A percentile compares a stretch with the other conserved stretches of the same genome.
phyloP scores from a whole-genome alignment of 2,113 vertebrate species.

The Phasianus colchicus region DNA sequence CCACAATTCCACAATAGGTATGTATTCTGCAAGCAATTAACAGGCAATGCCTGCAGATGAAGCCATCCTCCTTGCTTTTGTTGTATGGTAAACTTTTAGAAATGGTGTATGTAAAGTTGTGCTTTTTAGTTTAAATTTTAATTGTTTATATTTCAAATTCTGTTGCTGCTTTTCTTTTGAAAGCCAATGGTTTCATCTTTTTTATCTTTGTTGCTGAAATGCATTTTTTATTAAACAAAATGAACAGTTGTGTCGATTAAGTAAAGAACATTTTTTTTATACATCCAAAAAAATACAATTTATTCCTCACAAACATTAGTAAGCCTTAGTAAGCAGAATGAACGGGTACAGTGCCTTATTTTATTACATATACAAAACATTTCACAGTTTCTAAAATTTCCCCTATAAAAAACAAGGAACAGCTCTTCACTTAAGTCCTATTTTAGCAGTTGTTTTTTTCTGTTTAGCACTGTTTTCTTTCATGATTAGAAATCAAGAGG shows the following conservation, averaged over 20 bases:
- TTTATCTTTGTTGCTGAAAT: not conserved
- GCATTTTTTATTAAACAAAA: not conserved
- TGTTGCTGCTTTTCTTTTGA: not conserved
- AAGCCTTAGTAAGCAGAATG: not conserved
- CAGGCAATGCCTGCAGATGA: not conserved
- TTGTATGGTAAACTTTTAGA: not conserved
- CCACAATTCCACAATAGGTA: not conserved
- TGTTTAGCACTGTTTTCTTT: not conserved
- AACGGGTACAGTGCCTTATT: not conserved
- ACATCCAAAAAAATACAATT: not conserved
- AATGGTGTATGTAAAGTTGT: not conserved
- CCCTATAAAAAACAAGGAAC: not conserved
- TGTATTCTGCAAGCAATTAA: not conserved
- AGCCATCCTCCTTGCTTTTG: not conserved
- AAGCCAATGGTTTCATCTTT: fast-evolving
- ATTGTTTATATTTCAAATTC: not conserved
- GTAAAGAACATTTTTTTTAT: not conserved
- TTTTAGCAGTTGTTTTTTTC: not conserved
- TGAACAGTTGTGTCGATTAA: not conserved
- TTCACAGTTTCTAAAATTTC: not conserved
- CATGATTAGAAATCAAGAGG: not conserved
- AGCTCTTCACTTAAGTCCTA: not conserved
- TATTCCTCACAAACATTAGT: not conserved
- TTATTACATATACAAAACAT: not conserved
- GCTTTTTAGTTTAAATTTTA: not conserved